A percentile compares a stretch with the other conserved stretches of the same genome.
phyloP scores from a whole-genome alignment of 92 coral and sea anemone genomes.

The Bergia sp. region DNA sequence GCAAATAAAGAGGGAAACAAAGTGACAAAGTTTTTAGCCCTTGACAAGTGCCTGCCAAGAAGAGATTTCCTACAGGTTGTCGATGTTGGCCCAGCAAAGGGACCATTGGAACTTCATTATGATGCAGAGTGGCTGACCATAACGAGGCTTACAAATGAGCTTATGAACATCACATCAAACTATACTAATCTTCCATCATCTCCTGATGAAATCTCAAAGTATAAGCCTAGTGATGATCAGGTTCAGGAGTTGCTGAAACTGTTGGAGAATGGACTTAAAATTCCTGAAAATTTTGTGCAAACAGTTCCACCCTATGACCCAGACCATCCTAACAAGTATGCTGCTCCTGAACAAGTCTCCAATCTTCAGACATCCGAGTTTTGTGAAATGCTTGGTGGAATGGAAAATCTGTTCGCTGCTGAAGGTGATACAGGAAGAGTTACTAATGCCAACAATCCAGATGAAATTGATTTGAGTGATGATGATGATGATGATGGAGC shows the following conservation, averaged over 20 bases:
- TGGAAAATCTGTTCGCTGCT: constrained; percentile 70
- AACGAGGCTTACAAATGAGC: constrained; percentile 72
- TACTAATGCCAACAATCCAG: constrained; percentile 71
- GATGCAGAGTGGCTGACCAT: constrained; percentile 96
- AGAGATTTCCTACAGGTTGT: constrained; percentile 91
- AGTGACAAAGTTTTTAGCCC: constrained; percentile 89
- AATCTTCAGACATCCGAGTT: constrained; percentile 89
- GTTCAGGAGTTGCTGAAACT: constrained; percentile 57
- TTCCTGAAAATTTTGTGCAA: constrained; percentile 81
- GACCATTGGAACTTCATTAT: constrained; percentile 79
- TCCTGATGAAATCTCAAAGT: constrained; percentile 56
- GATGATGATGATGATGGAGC: constrained; percentile 54
- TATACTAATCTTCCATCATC: constrained; percentile 69
- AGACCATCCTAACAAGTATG: constrained; percentile 56
- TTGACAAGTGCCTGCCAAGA: constrained; percentile 93
- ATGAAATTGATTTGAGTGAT: constrained; percentile 80
- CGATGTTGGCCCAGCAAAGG: constrained; percentile 77
- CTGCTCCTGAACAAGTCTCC: constrained; percentile 32
- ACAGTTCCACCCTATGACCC: constrained; percentile 78
- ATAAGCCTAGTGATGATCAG: constrained; percentile 68
- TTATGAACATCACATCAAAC: constrained; percentile 60
- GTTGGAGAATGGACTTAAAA: constrained; percentile 59
- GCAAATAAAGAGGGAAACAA: constrained; percentile 47
- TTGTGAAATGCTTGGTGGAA: constrained; percentile 75
- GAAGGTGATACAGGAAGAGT: constrained; percentile 37